Percentiles rank a stretch among this genome's conserved stretches.
phyloP scores from a whole-genome alignment of 2,797 vertebrate genomes.

The Cirrhinus mrigala region DNA sequence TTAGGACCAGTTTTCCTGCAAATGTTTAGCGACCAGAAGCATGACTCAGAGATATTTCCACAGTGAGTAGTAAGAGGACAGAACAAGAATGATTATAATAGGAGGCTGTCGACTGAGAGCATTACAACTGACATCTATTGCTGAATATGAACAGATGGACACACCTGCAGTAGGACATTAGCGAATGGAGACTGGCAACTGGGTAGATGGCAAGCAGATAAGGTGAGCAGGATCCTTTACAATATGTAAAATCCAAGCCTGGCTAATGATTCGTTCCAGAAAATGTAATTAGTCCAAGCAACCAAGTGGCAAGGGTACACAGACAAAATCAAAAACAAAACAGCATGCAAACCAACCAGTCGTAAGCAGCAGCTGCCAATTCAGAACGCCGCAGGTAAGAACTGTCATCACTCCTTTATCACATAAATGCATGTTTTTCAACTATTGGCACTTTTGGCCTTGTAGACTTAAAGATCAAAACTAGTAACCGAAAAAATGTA shows the following conservation, averaged over 20 bases:
- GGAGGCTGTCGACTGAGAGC: background rate
- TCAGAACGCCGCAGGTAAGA: background rate
- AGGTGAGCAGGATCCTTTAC: background rate
- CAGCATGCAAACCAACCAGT: background rate
- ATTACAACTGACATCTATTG: background rate
- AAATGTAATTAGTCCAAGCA: background rate
- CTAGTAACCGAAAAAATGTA: background rate
- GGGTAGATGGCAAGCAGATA: slow-evolving; percentile 1
- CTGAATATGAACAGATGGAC: background rate
- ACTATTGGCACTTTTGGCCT: too few relatives aligned
- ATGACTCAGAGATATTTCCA: background rate
- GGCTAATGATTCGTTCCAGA: slow-evolving; percentile 21
- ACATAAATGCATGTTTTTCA: background rate
- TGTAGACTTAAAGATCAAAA: background rate
- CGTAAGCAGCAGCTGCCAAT: background rate
- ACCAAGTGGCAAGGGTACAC: background rate
- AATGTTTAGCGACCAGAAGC: background rate
- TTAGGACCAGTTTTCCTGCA: background rate
- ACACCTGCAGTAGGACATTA: slow-evolving; percentile 19
- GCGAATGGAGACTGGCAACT: background rate
- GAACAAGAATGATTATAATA: background rate
- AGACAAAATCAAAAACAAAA: slow-evolving; percentile 1
- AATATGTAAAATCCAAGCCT: background rate
- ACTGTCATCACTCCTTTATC: background rate
- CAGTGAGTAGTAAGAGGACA: background rate